Base-by-base conservation (phyloP, 2,888 invertebrate genomes). In the Pedicia rivosa region DNA sequence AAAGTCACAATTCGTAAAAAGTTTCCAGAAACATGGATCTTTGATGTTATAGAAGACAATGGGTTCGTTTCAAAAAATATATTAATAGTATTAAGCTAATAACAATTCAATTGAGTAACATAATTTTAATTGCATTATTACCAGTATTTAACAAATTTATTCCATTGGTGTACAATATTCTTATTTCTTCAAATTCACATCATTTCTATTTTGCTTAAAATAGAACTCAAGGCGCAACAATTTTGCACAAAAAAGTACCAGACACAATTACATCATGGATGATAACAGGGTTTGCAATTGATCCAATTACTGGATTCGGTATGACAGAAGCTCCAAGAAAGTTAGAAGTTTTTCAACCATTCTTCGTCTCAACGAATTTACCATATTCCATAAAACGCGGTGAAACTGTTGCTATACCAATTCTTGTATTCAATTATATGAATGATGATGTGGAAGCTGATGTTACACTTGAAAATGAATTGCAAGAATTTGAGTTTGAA, bases 321-420 rank as follows among this genome's bases (percentile, higher is more conserved):
- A 64, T 90, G 2, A 70, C 78, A 1, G 70, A 78, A 16, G 63
- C 69, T 1, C 66, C 74, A 2, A 67, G 72, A 45, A 72, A 70
- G 72, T 62, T 74, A 36, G 73, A 72, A 55, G 80, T 86, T 1
- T 80, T 82, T 58, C 75, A 81, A 47, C 78, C 80, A 8, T 86
- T 97, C 55, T 83, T 84, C 46, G 73, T 94, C 29, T 74, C 78
- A 7, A 68, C 90, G 7, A 84, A 91, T 53, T 62, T 95, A 34
- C 97, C 97, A 0, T 81, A 84, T 48, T 78, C 83, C 0, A 74
- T 97, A 10, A 80, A 87, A 48, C 71, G 78, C 42, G 92, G 91
- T 16, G 98, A 98, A 66, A 78, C 83, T 7, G 70, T 97, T 37
- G 79, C 88, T 0, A 71, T 92, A 36, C 82, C 92, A 32, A 76